Evolutionary conservation across 2,888 invertebrate species (phyloP).

Genomic region (Agonopterix alstromeriana): DNA sequence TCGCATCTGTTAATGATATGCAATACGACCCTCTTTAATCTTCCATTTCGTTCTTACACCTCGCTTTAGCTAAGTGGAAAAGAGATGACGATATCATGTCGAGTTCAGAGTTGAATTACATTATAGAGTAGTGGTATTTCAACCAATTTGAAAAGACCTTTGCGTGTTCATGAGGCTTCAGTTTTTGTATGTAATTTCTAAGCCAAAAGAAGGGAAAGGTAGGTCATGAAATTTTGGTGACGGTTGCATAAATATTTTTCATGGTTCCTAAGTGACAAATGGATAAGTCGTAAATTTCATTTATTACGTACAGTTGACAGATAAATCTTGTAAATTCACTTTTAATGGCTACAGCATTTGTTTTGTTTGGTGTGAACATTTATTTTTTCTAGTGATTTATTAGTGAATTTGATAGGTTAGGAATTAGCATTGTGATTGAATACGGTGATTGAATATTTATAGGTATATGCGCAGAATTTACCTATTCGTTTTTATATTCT

Average conservation of each 20-base stretch:
- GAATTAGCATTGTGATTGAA: too few relatives aligned
- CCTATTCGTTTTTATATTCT: too few relatives aligned
- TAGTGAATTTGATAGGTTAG: background rate
- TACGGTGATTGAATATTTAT: too few relatives aligned
- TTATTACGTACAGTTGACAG: conserved; percentile 40
- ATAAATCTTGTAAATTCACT: conserved; percentile 35
- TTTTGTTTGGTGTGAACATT: conserved; percentile 22
- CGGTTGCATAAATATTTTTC: conserved; percentile 31
- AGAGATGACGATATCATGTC: conserved; percentile 18
- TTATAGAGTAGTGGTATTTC: conserved; percentile 22
- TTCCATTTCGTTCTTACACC: conserved; percentile 22
- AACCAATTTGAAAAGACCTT: conserved; percentile 26
- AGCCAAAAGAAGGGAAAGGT: conserved; percentile 15
- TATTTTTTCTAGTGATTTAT: background rate
- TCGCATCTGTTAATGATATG: conserved; percentile 50
- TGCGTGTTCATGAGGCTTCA: conserved; percentile 13
- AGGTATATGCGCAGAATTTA: too few relatives aligned
- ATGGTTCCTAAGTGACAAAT: conserved; percentile 40
- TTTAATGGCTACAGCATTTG: conserved; percentile 38
- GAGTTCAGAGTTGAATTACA: conserved; percentile 16
- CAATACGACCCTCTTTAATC: conserved; percentile 47
- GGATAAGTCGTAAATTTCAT: conserved; percentile 35
- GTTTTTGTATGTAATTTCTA: conserved; percentile 13
- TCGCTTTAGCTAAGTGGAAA: conserved; percentile 13
- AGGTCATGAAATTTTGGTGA: conserved; percentile 25